A percentile compares a stretch with the other conserved stretches of the same genome.
phyloP scores from a whole-genome alignment of 1,140 invertebrate species.

The Lutraria rhynchaena region DNA sequence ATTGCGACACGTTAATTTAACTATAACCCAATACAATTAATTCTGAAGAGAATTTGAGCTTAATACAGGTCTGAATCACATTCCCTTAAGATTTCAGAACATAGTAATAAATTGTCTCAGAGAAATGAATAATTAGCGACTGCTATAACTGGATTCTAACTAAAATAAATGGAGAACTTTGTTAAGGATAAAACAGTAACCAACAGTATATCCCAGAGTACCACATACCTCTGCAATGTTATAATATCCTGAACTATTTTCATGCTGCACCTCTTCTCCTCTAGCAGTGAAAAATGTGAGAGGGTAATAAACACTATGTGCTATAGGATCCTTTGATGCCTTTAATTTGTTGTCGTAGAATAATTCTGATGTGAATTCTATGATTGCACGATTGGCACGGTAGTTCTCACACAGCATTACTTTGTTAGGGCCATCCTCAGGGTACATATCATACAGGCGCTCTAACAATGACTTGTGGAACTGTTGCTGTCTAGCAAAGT shows the following conservation, averaged over 20 bases:
- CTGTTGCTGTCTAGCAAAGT: slow-evolving; percentile 89
- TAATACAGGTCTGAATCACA: no score
- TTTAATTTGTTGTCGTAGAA: slow-evolving; percentile 92
- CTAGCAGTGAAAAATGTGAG: slow-evolving; percentile 92
- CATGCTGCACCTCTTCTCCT: slow-evolving; percentile 89
- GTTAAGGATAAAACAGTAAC: no score
- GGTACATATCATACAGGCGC: slow-evolving; percentile 91
- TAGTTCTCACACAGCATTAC: slow-evolving; percentile 94
- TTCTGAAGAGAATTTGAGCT: no score
- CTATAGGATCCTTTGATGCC: slow-evolving; percentile 87
- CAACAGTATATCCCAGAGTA: no score
- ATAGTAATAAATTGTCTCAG: no score
- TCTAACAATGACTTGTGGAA: slow-evolving; percentile 91
- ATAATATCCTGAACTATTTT: slow-evolving; percentile 92
- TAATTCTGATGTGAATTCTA: slow-evolving; percentile 90
- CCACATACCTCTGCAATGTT: slow-evolving; percentile 91
- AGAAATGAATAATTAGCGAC: no score
- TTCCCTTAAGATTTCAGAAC: no score
- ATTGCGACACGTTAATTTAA: no score
- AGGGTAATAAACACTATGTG: slow-evolving; percentile 88
- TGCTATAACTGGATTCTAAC: no score
- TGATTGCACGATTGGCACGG: slow-evolving; percentile 91
- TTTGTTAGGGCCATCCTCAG: slow-evolving; percentile 89
- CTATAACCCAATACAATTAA: no score
- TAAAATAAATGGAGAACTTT: no score